Evolutionary conservation across 1,140 invertebrate species (phyloP).

Genomic region (Tribolium castaneum): DNA sequence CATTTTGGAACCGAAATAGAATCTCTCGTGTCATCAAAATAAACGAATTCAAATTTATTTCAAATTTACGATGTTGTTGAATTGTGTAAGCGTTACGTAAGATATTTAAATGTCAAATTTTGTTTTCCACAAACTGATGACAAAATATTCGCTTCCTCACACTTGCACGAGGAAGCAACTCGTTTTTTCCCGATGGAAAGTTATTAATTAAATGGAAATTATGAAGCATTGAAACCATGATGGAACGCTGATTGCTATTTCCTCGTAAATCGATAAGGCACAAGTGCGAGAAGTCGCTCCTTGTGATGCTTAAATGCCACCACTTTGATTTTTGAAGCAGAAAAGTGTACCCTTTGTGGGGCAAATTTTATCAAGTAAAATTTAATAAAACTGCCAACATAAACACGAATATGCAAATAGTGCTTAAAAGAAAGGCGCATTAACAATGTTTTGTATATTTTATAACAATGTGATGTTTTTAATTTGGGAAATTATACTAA

Average conservation of each 20-base stretch:
- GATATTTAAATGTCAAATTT: neutral
- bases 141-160: neutral
- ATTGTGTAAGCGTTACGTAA: neutral
- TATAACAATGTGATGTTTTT: no score
- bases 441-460: no score
- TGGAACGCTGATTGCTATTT: neutral
- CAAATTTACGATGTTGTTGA: neutral
- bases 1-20: constrained; percentile 1
- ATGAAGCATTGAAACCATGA: neutral
- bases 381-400: no score
- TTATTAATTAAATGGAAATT: neutral
- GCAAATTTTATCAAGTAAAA: no score
- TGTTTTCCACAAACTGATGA: neutral
- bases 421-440: no score
- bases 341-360: neutral
- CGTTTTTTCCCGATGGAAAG: neutral
- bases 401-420: no score
- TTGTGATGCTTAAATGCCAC: neutral
- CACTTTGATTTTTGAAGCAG: neutral
- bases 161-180: neutral
- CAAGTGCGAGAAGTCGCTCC: neutral
- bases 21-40: neutral
- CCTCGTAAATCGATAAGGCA: neutral
- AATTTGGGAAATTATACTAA: no score
- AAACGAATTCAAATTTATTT: neutral